Percentiles rank a stretch among this genome's conserved stretches.
Conservation (phyloP, 1,140 invertebrate genomes). For the Dermatophagoides farinae region DNA sequence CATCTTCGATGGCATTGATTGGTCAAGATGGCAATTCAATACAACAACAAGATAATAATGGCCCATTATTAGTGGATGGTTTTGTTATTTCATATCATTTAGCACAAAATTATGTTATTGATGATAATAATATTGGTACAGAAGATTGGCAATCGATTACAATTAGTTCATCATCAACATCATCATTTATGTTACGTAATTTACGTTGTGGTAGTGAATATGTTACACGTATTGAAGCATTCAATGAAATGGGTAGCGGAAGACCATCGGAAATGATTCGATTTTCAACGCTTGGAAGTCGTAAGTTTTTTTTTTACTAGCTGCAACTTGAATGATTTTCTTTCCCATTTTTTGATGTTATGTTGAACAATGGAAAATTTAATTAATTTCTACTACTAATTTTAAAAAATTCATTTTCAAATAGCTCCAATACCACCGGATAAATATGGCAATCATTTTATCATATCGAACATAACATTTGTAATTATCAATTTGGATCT, state of each 20-base stretch:
- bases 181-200: conserved; percentile 41
- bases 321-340: not conserved
- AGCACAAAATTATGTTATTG: not conserved
- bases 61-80: not conserved
- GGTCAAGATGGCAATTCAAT: not conserved
- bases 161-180: conserved; percentile 40
- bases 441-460: conserved; percentile 18
- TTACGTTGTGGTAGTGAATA: conserved; percentile 48
- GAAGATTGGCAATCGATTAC: conserved; percentile 39
- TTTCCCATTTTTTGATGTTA: too few species aligned
- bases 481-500: conserved; percentile 29
- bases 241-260: conserved; percentile 26
- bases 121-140: conserved; percentile 19
- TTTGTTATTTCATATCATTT: conserved; percentile 6
- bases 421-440: conserved; percentile 21
- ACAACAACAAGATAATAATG: not conserved
- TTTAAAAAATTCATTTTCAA: not conserved
- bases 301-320: conserved; percentile 19
- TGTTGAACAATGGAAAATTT: not conserved
- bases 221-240: conserved; percentile 30
- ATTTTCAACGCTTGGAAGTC: conserved; percentile 27
- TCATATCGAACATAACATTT: conserved; percentile 26
- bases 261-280: conserved; percentile 24
- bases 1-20: not conserved
- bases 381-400: too few species aligned